Percentiles rank a stretch among this genome's conserved stretches.
phyloP scores from a whole-genome alignment of 2,113 vertebrate genomes.

The Psammodynastes pulverulentus region DNA sequence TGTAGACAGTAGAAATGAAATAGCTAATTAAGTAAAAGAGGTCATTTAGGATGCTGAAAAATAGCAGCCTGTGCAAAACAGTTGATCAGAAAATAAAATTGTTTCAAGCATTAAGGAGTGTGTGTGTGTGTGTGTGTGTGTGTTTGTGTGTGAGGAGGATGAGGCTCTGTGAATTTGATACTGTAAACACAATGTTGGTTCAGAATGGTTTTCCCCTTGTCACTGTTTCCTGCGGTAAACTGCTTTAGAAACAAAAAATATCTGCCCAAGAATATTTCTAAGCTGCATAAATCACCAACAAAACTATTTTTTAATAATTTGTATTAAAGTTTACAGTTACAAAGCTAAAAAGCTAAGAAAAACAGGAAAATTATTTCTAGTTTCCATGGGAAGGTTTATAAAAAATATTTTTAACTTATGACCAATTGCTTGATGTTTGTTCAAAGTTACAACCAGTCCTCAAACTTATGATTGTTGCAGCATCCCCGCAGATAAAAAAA shows the following conservation, averaged over 20 bases:
- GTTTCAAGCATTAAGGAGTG: not conserved
- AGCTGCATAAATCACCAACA: not conserved
- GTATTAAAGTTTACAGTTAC: not conserved
- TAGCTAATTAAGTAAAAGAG: not conserved
- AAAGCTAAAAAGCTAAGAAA: not conserved
- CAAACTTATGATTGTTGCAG: not conserved
- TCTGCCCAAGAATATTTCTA: not conserved
- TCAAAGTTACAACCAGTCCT: not conserved
- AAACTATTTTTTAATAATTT: not conserved
- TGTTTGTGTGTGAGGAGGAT: accelerated
- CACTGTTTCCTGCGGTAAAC: not conserved
- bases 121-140: not conserved
- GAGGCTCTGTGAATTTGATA: not conserved
- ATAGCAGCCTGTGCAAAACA: not conserved
- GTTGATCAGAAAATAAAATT: not conserved
- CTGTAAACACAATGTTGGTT: not conserved
- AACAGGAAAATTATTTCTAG: not conserved
- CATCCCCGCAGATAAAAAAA: not conserved
- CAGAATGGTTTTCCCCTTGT: not conserved
- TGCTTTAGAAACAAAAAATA: not conserved
- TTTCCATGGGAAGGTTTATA: not conserved
- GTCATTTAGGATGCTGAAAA: not conserved
- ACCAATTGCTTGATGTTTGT: not conserved
- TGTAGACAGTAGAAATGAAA: not conserved
- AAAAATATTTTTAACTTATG: not conserved